Evolutionary conservation across 2,113 vertebrate species (phyloP), one percentile per base, ranked within the genome.

Genomic region (Takifugu flavidus): DNA sequence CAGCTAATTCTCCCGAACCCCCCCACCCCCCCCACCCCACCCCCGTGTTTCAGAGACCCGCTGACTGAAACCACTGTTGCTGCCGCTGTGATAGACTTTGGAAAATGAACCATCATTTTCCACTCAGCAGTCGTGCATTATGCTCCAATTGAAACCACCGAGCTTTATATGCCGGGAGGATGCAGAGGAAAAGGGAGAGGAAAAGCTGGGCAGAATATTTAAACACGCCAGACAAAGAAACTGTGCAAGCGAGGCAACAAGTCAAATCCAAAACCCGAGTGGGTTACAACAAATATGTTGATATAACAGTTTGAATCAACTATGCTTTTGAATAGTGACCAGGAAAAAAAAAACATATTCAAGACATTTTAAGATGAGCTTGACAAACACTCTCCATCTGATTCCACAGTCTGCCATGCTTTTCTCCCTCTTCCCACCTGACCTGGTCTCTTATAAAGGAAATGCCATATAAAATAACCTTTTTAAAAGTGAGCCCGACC

Each of bases 91-190:
- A 73, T 56, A 77, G 73, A 70, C 67, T 74, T 75, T 55, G 13
- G 45, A 47, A 47, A 68, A 78, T 70, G 66, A 75, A 83, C 81
- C 65, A 55, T 83, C 76, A 82, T 78, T 75, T 79, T 78, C 68
- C 78, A 79, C 78, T 83, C 73, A 59, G 68, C 65, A 71, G 79
- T 82, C 71, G 75, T 76, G 77, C 62, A 76, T 80, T 80, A 71
- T 42, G 20, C 70, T 68, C 60, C 65, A 63, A 76, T 68, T 20
- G 46, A 67, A 77, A 56, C 67, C 67, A 52, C 65, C 12, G 45
- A 4, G 53, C 65, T 55, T 71, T 79, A 69, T 77, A 71, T 71
- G 60, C 65, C 62, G 72, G 62, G 52, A 45, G 81, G 72, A 78
- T 3, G 31, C 70, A 49, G 20, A 46, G 47, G 27, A 27, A 5